A percentile compares a stretch with the other conserved stretches of the same genome.
Conservation (phyloP, 2,113 vertebrate genomes). For the Mugil cephalus region DNA sequence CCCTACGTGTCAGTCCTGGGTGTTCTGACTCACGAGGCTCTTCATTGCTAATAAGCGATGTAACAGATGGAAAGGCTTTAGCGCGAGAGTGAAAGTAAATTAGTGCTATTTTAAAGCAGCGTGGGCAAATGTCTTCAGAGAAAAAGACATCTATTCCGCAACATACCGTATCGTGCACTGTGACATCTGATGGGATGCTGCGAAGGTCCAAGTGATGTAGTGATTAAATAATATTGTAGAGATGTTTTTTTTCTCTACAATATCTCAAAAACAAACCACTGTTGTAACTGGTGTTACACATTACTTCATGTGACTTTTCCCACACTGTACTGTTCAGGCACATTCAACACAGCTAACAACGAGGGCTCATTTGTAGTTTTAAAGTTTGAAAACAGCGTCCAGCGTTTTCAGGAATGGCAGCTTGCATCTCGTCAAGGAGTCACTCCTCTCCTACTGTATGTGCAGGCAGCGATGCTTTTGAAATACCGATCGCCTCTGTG, state of each 20-base stretch:
- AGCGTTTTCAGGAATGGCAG: background rate
- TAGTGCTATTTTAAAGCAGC: background rate
- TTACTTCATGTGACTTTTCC: slow-evolving; percentile 48
- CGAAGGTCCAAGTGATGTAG: background rate
- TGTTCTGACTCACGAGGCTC: slow-evolving; percentile 53
- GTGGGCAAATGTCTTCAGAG: background rate
- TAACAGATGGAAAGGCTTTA: slow-evolving; percentile 47
- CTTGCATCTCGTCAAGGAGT: background rate
- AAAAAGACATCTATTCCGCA: slow-evolving; percentile 3
- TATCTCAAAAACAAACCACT: slow-evolving; percentile 47
- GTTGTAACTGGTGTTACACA: slow-evolving; percentile 60
- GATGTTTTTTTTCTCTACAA: slow-evolving; percentile 46
- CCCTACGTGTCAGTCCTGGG: slow-evolving; percentile 46
- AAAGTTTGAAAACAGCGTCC: background rate
- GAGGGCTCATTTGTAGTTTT: background rate
- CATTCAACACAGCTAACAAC: slow-evolving; percentile 22
- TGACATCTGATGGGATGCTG: slow-evolving; percentile 7
- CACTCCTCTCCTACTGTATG: background rate
- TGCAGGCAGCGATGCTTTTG: background rate
- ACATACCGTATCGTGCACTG: slow-evolving; percentile 7
- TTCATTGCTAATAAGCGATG: slow-evolving; percentile 48
- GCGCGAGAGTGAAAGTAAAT: slow-evolving; percentile 19
- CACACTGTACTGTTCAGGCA: slow-evolving; percentile 12
- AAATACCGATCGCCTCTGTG: slow-evolving; percentile 8
- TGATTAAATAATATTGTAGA: slow-evolving; percentile 15